phyloP scores from a whole-genome alignment of 2,797 vertebrate genomes.

The Hapalemur alaotrensis region DNA sequence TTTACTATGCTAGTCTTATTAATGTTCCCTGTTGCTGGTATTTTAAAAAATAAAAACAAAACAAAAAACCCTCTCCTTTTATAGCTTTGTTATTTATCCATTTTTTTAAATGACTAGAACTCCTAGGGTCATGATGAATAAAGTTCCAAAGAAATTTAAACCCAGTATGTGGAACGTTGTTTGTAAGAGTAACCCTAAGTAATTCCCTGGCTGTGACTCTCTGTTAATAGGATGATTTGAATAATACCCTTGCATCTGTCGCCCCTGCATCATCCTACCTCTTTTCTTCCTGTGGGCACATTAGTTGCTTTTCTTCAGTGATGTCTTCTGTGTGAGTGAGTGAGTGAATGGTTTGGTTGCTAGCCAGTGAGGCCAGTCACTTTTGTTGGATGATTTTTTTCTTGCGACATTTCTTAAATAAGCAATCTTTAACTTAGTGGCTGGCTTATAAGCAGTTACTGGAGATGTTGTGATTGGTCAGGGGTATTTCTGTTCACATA shows the following conservation, averaged over 20 bases:
- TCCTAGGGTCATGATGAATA: not conserved
- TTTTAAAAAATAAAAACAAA: constrained; percentile 17
- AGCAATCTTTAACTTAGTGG: not conserved
- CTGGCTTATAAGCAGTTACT: constrained; percentile 18
- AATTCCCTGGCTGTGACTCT: not conserved
- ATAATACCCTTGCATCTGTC: not conserved
- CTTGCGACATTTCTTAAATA: not conserved
- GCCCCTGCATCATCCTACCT: not conserved
- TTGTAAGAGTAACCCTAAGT: constrained; percentile 20
- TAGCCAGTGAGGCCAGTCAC: not conserved
- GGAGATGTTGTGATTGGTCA: not conserved
- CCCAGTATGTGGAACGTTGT: not conserved
- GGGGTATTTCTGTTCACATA: not conserved
- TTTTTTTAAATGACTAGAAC: constrained; percentile 2
- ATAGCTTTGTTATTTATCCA: not conserved
- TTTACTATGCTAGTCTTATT: not conserved
- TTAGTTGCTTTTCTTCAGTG: not conserved
- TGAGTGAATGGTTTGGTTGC: not conserved
- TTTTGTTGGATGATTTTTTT: not conserved
- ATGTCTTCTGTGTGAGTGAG: not conserved
- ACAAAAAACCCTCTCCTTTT: not conserved
- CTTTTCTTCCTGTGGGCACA: not conserved
- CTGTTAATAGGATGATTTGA: not conserved
- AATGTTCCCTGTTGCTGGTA: not conserved
- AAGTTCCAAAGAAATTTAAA: not conserved